A percentile compares a stretch with the other conserved stretches of the same genome.
phyloP scores from a whole-genome alignment of 2,888 invertebrate species.

The Xylophagus ater region DNA sequence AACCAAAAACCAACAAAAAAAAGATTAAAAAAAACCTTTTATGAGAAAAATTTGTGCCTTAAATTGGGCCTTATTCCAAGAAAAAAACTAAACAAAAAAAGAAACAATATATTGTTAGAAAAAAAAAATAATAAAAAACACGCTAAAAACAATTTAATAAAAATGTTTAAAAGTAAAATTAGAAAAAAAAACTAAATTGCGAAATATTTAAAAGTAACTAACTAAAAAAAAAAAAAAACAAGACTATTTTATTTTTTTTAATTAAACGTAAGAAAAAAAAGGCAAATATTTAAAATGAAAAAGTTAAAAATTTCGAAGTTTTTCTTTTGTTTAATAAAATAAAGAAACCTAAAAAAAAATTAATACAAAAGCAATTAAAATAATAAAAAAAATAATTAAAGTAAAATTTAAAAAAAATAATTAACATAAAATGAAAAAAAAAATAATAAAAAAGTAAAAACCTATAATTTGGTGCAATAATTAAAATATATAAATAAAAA shows the following conservation, averaged over 20 bases:
- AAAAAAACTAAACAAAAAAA: constrained; percentile 2
- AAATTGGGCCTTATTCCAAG: constrained; percentile 22
- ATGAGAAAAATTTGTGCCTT: constrained; percentile 24
- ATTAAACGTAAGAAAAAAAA: constrained; percentile 1
- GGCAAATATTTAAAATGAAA: constrained; percentile 1
- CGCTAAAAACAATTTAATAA: constrained; percentile 13
- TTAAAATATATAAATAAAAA: background rate
- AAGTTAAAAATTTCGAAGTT: constrained; percentile 13
- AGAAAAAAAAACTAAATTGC: background rate
- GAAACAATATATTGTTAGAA: constrained; percentile 13
- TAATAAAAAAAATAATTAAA: background rate
- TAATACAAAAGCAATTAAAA: no score
- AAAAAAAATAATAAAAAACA: constrained; percentile 14
- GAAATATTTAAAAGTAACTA: background rate
- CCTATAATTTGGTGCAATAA: no score
- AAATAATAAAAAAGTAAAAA: no score
- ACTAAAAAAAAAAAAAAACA: constrained; percentile 1
- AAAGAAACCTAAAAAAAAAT: background rate
- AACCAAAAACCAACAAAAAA: constrained; percentile 5
- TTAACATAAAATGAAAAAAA: background rate
- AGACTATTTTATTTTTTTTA: background rate
- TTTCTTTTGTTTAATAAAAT: background rate
- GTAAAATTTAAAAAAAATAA: no score
- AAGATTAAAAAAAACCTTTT: constrained; percentile 18
- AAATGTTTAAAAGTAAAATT: constrained; percentile 3